Conservation (phyloP, 2,888 invertebrate species). For the Phlogophora meticulosa region DNA sequence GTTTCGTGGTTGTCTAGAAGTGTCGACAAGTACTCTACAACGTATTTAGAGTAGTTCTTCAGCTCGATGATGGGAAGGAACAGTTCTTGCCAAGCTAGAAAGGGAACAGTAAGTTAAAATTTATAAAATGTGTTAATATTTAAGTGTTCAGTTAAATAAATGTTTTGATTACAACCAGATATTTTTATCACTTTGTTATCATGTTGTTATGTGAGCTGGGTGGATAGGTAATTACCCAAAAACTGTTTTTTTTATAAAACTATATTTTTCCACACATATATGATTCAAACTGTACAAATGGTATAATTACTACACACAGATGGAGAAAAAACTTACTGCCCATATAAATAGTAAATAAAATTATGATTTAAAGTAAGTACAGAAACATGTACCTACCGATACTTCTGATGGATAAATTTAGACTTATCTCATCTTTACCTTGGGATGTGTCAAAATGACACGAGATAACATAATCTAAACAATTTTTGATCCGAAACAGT, state of each 20-base stretch:
- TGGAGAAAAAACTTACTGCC: not conserved
- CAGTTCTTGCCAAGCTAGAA: conserved; percentile 94
- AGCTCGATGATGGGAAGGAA: conserved; percentile 94
- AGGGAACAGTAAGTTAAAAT: not conserved
- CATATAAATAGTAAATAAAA: too few species aligned
- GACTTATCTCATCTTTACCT: conserved; percentile 68
- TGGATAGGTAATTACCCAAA: not conserved
- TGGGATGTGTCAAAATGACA: conserved; percentile 70
- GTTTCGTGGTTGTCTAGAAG: conserved; percentile 85
- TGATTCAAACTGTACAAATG: too few species aligned
- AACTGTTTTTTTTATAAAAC: not conserved
- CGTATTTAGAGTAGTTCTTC: conserved; percentile 93
- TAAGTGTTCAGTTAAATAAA: not conserved
- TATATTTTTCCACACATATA: not conserved
- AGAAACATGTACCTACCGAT: not conserved
- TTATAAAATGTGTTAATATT: not conserved
- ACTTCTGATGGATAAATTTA: conserved; percentile 26
- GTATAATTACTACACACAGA: not conserved
- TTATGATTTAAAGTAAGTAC: too few species aligned
- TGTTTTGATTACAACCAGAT: not conserved
- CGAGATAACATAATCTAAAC: conserved; percentile 64
- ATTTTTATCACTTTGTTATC: conserved; percentile 11
- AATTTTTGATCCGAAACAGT: conserved; percentile 50
- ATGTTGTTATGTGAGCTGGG: too few species aligned
- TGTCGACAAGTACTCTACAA: conserved; percentile 92